These are phyloP conservation scores for Drosophila biarmipes DNA, from an alignment of 1,140 invertebrate species.

Conservation along the genomic window DNA sequence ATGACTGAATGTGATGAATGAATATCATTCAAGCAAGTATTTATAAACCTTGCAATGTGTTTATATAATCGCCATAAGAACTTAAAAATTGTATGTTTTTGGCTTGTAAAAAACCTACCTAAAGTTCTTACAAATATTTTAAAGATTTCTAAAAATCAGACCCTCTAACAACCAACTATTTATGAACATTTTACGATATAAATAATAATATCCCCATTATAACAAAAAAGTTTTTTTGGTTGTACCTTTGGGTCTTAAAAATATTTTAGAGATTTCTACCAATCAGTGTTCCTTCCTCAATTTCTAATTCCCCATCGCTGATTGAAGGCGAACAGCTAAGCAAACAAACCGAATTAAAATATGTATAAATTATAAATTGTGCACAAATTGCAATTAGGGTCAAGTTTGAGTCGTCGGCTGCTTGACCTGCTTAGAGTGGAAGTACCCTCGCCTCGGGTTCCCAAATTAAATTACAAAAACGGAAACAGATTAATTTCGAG, in stretches of 20 bases:
- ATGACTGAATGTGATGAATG: background rate
- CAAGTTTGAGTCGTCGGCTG: conserved; percentile 26
- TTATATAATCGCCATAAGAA: background rate
- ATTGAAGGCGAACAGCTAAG: conserved; percentile 30
- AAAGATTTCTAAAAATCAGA: too few species aligned
- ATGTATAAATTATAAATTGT: conserved; percentile 38
- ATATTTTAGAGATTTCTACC: background rate
- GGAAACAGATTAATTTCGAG: conserved; percentile 70
- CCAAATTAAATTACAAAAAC: conserved; percentile 62
- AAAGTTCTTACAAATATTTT: too few species aligned
- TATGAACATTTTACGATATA: too few species aligned
- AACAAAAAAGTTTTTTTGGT: too few species aligned
- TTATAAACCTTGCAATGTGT: background rate
- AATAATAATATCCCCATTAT: too few species aligned
- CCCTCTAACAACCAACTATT: too few species aligned
- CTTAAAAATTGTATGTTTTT: too few species aligned
- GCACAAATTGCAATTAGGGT: conserved; percentile 53
- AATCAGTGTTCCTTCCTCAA: conserved; percentile 10
- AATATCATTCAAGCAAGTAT: background rate
- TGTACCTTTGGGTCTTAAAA: background rate
- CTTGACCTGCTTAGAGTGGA: conserved; percentile 38
- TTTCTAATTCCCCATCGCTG: background rate
- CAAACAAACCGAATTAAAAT: conserved; percentile 21
- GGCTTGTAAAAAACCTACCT: too few species aligned
- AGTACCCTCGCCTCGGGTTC: conserved; percentile 16